phyloP scores from a whole-genome alignment of 2,113 vertebrate genomes.

The Microtus ochrogaster region DNA sequence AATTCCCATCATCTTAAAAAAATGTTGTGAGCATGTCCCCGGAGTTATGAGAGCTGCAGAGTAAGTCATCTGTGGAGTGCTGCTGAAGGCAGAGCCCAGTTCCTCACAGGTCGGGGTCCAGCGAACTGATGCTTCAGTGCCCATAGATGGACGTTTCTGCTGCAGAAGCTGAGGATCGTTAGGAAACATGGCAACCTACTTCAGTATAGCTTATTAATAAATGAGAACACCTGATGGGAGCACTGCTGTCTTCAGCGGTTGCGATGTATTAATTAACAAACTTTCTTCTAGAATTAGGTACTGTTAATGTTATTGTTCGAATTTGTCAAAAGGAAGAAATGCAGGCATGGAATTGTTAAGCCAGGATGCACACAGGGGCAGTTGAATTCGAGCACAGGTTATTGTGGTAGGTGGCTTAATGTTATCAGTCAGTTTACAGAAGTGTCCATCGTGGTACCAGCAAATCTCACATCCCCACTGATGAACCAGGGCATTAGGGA shows the following conservation, averaged over 20 bases:
- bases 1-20: conserved; percentile 72
- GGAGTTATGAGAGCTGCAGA: conserved; percentile 21
- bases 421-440: background rate
- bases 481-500: background rate
- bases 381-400: background rate
- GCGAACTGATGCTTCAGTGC: background rate
- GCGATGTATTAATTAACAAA: background rate
- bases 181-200: background rate
- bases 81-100: background rate
- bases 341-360: background rate
- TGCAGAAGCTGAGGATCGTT: background rate
- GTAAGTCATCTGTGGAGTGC: conserved; percentile 24
- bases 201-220: background rate
- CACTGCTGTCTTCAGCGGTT: background rate
- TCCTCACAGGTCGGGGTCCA: background rate
- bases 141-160: background rate
- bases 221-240: background rate
- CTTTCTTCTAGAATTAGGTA: background rate
- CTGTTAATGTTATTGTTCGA: background rate
- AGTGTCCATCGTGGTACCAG: background rate
- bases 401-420: background rate
- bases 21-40: conserved; percentile 53
- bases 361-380: background rate
- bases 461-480: conserved; percentile 3
- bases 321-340: background rate